Evolutionary conservation across 2,888 invertebrate species (phyloP).

Genomic region (Vanessa cardui): DNA sequence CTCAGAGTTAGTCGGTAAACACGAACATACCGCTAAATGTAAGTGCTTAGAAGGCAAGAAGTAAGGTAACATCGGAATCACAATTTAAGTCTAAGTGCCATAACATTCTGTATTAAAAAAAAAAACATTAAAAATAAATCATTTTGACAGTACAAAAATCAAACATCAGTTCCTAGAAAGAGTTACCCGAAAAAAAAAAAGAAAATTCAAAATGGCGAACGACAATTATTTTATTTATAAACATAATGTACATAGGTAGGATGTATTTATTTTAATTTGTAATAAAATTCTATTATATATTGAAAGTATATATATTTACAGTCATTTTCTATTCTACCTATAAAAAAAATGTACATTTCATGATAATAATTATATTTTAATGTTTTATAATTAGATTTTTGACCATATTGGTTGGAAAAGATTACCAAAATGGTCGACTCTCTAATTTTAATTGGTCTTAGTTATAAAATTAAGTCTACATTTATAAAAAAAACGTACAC

Average conservation of each 20-base stretch:
- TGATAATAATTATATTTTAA: constrained; percentile 48
- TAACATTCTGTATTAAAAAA: constrained; percentile 46
- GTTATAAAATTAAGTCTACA: constrained; percentile 47
- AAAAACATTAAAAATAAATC: constrained; percentile 9
- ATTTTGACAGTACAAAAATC: constrained; percentile 21
- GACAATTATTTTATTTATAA: constrained; percentile 19
- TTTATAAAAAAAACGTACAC: constrained; percentile 44
- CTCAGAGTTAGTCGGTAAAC: constrained; percentile 58
- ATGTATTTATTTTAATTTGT: constrained; percentile 24
- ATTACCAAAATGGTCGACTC: constrained; percentile 69
- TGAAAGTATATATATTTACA: constrained; percentile 27
- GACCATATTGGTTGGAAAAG: constrained; percentile 65
- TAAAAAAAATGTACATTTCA: constrained; percentile 41
- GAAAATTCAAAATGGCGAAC: constrained; percentile 19
- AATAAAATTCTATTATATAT: constrained; percentile 22
- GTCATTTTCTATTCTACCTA: constrained; percentile 45
- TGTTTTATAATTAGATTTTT: constrained; percentile 69
- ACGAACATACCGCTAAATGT: constrained; percentile 66
- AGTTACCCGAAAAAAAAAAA: constrained; percentile 19
- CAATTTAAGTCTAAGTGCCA: constrained; percentile 55
- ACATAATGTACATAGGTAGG: constrained; percentile 35
- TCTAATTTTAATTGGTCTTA: constrained; percentile 69
- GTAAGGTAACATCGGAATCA: constrained; percentile 38
- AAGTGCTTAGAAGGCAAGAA: constrained; percentile 72
- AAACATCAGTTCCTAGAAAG: constrained; percentile 33